Base-by-base conservation (phyloP, 2,888 invertebrate species). In the Thysanoteuthis rhombus region DNA sequence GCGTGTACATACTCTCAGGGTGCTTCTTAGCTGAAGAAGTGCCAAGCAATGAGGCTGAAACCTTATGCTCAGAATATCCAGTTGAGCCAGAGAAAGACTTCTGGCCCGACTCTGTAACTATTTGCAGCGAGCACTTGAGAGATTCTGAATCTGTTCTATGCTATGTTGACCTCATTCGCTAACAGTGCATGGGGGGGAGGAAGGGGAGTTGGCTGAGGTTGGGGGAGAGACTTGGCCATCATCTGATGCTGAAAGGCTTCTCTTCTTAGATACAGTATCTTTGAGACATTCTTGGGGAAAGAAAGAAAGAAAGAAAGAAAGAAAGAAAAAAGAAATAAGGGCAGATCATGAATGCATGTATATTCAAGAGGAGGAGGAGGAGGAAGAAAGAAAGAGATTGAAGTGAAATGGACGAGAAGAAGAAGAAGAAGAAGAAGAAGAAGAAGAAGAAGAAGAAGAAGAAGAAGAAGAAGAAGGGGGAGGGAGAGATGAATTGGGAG, bases 181-280 rank as follows among this genome's bases (percentile, higher is more conserved):
- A 36, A 36, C n/a, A 36, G n/a, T 25, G 19, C 75, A n/a, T n/a
- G n/a, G 52, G 16, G 52, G 52, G 52, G 12, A 45, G 45, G 45
- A 19, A 45, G 45, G 45, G 22, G 52, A 36, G 10, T n/a, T n/a
- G 75, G 12, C n/a, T 22, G n/a, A 16, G n/a, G 32, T n/a, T n/a
- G 75, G 16, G n/a, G 75, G 4, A n/a, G n/a, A 75, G n/a, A 75
- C n/a, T 75, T 36, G 75, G 75, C 16, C 75, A n/a, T 36, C 75
- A 75, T 36, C 16, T n/a, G 75, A 75, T 75, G 19, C 75, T n/a
- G 75, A 75, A 75, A 75, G 75, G n/a, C n/a, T 75, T n/a, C 75
- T n/a, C 75, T 75, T n/a, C 75, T 75, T n/a, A 75, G 75, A n/a
- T 75, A 75, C n/a, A n/a, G 75, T n/a, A 75, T 75, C 75, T 75